phyloP scores from a whole-genome alignment of 1,140 invertebrate species.

The Camponotus floridanus region DNA sequence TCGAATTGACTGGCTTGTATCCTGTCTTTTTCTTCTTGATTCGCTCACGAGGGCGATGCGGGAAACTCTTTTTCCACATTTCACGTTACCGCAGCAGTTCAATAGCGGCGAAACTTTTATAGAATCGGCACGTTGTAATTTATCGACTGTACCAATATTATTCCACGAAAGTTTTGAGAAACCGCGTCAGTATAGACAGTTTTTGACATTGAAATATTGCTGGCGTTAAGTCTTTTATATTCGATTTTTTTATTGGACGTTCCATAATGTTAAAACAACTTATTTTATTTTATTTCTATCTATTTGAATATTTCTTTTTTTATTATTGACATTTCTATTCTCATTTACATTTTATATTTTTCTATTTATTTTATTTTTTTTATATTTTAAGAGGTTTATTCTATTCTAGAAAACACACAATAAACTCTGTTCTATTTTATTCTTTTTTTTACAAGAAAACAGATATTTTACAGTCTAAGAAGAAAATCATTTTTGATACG shows the following conservation, averaged over 20 bases:
- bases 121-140: constrained; percentile 40
- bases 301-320: not conserved
- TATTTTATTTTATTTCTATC: not conserved
- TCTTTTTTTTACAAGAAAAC: not conserved
- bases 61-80: constrained; percentile 44
- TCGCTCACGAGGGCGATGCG: constrained; percentile 17
- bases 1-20: constrained; percentile 51
- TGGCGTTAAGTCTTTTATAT: not conserved
- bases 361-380: not conserved
- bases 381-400: not conserved
- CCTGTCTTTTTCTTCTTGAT: constrained; percentile 32
- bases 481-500: constrained; percentile 25
- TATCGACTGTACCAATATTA: constrained; percentile 3
- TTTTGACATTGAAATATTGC: not conserved
- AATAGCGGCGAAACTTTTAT: constrained; percentile 23
- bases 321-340: not conserved
- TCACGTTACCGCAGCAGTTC: constrained; percentile 15
- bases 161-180: constrained; percentile 4
- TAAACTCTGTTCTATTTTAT: not conserved
- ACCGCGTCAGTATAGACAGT: not conserved
- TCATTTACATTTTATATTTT: not conserved
- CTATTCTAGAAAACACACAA: not conserved
- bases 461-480: constrained; percentile 9
- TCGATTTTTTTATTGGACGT: not conserved
- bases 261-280: too few relatives aligned